Percentiles rank a stretch among this genome's conserved stretches.
phyloP scores from a whole-genome alignment of 2,888 invertebrate genomes.

The Mesochorus sp. region DNA sequence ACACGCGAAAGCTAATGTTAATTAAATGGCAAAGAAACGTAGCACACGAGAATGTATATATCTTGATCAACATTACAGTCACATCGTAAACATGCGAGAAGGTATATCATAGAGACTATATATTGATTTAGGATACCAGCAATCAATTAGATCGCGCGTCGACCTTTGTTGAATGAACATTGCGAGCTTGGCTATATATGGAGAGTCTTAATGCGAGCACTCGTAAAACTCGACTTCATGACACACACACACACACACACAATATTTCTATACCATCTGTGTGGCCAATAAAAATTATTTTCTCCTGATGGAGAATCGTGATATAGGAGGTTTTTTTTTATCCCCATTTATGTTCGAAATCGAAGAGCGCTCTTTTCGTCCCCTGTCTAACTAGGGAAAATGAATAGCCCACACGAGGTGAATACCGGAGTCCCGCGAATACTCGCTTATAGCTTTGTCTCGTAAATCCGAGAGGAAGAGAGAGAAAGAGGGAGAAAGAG shows the following conservation, averaged over 20 bases:
- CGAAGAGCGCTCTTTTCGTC: constrained; percentile 35
- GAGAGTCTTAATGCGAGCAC: constrained; percentile 6
- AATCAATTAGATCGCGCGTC: constrained; percentile 34
- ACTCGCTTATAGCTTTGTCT: constrained; percentile 25
- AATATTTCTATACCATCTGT: constrained; percentile 29
- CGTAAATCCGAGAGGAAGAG: constrained; percentile 10
- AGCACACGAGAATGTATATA: neutral
- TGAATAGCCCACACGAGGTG: constrained; percentile 41
- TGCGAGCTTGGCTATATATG: constrained; percentile 12
- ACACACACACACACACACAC: too few relatives aligned
- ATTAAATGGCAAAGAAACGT: constrained; percentile 18
- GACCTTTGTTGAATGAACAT: constrained; percentile 33
- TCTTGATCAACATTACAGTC: constrained; percentile 40
- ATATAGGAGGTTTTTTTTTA: constrained; percentile 13
- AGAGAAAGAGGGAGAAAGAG: neutral
- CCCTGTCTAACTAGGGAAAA: constrained; percentile 33
- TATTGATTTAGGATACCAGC: constrained; percentile 46
- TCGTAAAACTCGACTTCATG: constrained; percentile 20
- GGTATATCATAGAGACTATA: constrained; percentile 7
- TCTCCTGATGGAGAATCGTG: constrained; percentile 37
- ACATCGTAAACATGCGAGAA: constrained; percentile 39
- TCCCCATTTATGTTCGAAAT: constrained; percentile 40
- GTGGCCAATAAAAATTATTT: constrained; percentile 40
- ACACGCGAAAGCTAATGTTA: constrained; percentile 3
- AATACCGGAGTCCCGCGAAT: constrained; percentile 24